phyloP scores from a whole-genome alignment of 2,888 invertebrate genomes.

The Vannuccia rotundouncinata region DNA sequence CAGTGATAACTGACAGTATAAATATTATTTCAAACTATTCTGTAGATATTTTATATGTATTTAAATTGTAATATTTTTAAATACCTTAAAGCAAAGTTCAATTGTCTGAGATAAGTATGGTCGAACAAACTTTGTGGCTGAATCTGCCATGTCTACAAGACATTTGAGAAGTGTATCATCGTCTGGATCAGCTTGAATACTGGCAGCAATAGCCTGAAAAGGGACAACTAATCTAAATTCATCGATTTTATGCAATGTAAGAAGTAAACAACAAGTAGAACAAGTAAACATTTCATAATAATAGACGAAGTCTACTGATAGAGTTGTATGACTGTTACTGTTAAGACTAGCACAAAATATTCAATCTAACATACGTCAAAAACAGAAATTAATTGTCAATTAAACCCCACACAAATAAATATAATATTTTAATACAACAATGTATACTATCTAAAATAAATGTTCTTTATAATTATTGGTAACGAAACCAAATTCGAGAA shows the following conservation, averaged over 20 bases:
- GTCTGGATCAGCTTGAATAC: slow-evolving; percentile 3
- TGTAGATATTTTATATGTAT: too few relatives aligned
- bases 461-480: not conserved
- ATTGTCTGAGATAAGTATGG: slow-evolving; percentile 29
- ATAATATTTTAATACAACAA: not conserved
- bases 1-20: too few relatives aligned
- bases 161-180: slow-evolving; percentile 24
- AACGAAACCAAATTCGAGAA: not conserved
- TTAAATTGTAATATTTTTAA: too few relatives aligned
- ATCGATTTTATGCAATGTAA: not conserved
- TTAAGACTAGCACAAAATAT: not conserved
- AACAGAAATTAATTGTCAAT: too few relatives aligned
- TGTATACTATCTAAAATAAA: not conserved
- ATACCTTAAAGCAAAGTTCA: slow-evolving; percentile 35
- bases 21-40: too few relatives aligned
- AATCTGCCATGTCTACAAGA: slow-evolving; percentile 36
- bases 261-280: not conserved
- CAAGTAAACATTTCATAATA: not conserved
- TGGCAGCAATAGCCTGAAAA: slow-evolving; percentile 13
- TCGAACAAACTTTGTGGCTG: slow-evolving; percentile 30
- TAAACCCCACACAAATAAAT: too few relatives aligned
- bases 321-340: not conserved
- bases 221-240: not conserved
- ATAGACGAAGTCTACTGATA: not conserved
- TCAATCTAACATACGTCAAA: not conserved